Percentiles rank a stretch among this genome's conserved stretches.
Conservation (phyloP, 2,113 vertebrate species). For the Isurus oxyrinchus region DNA sequence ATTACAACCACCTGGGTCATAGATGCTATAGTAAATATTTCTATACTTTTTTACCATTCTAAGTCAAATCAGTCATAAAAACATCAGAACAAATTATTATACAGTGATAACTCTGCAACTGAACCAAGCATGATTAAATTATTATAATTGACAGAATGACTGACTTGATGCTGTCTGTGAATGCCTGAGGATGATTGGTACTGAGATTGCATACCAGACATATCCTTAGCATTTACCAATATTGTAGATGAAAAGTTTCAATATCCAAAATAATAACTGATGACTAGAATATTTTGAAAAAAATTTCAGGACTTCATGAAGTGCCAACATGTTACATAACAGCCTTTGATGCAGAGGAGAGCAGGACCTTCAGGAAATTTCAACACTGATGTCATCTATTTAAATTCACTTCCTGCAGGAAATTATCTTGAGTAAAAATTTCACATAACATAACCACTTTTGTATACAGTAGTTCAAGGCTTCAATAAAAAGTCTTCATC, state of each 20-base stretch:
- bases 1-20: neutral
- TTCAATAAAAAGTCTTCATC: neutral
- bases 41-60: no score
- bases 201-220: neutral
- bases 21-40: neutral
- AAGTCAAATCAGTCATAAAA: neutral
- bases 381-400: neutral
- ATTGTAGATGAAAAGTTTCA: neutral
- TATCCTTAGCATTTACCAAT: neutral
- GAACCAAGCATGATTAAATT: neutral
- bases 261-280: neutral
- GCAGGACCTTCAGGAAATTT: neutral
- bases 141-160: no score
- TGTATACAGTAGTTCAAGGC: neutral
- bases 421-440: neutral
- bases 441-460: neutral
- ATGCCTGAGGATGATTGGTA: neutral
- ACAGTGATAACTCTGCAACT: neutral
- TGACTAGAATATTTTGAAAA: neutral
- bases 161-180: neutral
- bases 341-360: neutral
- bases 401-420: neutral
- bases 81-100: neutral
- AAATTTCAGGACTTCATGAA: neutral
- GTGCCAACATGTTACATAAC: neutral